These are phyloP conservation scores for Acrocera orbiculus DNA, from an alignment of 2,888 invertebrate species.

Conservation along the genomic window DNA sequence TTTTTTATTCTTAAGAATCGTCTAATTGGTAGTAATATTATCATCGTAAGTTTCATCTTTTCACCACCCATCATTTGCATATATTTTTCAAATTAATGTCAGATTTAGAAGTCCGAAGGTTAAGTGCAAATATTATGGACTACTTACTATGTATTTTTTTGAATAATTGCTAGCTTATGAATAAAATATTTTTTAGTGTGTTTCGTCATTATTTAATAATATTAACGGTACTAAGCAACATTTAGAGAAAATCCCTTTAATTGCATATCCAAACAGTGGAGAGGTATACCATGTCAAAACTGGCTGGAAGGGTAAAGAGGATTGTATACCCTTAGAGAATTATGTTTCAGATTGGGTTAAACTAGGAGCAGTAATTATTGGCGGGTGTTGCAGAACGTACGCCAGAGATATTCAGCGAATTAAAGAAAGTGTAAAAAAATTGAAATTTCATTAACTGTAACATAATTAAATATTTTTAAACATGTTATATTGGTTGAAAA, in stretches of 20 bases:
- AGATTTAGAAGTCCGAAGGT: no score
- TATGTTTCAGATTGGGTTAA: conserved; percentile 67
- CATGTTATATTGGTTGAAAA: no score
- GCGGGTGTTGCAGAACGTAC: conserved; percentile 82
- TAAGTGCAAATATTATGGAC: no score
- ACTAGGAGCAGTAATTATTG: conserved; percentile 65
- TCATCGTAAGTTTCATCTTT: no score
- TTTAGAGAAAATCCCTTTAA: conserved; percentile 44
- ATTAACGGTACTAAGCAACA: conserved; percentile 35
- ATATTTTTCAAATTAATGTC: no score
- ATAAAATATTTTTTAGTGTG: conserved; percentile 25
- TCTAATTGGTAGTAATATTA: no score
- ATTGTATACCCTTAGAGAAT: conserved; percentile 49
- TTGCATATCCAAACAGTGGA: conserved; percentile 88
- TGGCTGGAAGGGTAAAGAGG: conserved; percentile 51
- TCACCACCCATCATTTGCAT: no score
- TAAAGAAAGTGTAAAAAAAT: conserved; percentile 28
- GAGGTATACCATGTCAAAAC: conserved; percentile 23
- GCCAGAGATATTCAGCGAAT: conserved; percentile 64
- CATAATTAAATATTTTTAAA: background rate
- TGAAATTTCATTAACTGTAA: no score
- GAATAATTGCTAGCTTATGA: background rate
- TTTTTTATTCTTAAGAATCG: no score
- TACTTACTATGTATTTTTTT: background rate
- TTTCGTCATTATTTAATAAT: conserved; percentile 41